Conservation (phyloP, 2,888 invertebrate species). For the Fragum fragum region DNA sequence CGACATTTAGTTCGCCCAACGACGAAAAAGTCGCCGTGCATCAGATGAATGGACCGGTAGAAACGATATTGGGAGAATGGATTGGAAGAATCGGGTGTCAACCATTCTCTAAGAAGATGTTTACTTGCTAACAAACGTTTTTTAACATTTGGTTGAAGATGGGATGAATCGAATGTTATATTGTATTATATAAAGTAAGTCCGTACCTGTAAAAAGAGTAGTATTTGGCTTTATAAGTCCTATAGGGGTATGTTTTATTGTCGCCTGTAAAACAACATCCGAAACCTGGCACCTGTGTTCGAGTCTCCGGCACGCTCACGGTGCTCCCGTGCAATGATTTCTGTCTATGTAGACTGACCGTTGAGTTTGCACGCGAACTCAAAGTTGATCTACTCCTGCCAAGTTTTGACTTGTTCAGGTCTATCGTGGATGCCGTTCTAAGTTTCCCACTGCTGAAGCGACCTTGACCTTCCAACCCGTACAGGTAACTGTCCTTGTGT, state of each 20-base stretch:
- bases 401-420: constrained; percentile 13
- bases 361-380: constrained; percentile 19
- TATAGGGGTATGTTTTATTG: constrained; percentile 48
- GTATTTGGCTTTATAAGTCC: constrained; percentile 45
- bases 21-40: no score
- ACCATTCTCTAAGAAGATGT: no score
- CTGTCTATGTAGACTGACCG: neutral
- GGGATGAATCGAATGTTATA: no score
- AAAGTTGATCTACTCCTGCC: constrained; percentile 36
- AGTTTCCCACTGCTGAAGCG: constrained; percentile 27
- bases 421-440: constrained; percentile 24
- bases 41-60: no score
- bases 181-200: no score
- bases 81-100: no score
- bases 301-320: neutral
- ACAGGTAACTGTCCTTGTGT: neutral
- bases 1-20: no score
- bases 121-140: no score
- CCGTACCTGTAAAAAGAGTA: constrained; percentile 30
- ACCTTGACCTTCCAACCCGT: constrained; percentile 20
- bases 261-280: constrained; percentile 62
- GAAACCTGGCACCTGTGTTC: constrained; percentile 51
- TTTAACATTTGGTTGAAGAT: no score
- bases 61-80: no score
- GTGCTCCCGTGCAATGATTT: constrained; percentile 21